Evolutionary conservation across 23 tunicate genomes (phyloP).

Genomic region (Styela clava): DNA sequence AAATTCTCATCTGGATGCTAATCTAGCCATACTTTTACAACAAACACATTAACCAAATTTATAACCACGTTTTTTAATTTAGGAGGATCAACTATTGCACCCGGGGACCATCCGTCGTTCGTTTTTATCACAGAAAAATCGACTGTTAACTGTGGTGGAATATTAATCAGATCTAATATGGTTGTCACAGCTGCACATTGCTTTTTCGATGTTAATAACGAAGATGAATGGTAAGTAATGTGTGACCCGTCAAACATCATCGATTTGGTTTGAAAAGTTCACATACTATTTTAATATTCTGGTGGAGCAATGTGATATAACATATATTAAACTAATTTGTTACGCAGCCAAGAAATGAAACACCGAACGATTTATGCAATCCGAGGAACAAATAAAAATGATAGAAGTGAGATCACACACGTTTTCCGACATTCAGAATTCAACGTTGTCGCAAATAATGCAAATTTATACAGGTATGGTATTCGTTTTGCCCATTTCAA

Average conservation of each 20-base stretch:
- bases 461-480: background rate
- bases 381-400: background rate
- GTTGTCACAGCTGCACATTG: background rate
- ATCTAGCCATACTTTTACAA: too few relatives aligned
- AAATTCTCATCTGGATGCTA: too few relatives aligned
- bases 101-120: background rate
- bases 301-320: too few relatives aligned
- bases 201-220: background rate
- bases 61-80: too few relatives aligned
- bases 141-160: background rate
- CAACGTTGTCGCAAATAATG: background rate
- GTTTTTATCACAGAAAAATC: background rate
- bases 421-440: background rate
- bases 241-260: too few relatives aligned
- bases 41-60: too few relatives aligned
- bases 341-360: background rate
- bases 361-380: background rate
- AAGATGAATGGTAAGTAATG: background rate
- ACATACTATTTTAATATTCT: too few relatives aligned
- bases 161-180: background rate
- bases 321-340: too few relatives aligned
- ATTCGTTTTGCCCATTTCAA: too few relatives aligned
- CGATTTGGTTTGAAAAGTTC: too few relatives aligned
- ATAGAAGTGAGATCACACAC: background rate
- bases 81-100: background rate